Base-by-base conservation (phyloP, 2,888 invertebrate species). In the Linyphia triangularis region DNA sequence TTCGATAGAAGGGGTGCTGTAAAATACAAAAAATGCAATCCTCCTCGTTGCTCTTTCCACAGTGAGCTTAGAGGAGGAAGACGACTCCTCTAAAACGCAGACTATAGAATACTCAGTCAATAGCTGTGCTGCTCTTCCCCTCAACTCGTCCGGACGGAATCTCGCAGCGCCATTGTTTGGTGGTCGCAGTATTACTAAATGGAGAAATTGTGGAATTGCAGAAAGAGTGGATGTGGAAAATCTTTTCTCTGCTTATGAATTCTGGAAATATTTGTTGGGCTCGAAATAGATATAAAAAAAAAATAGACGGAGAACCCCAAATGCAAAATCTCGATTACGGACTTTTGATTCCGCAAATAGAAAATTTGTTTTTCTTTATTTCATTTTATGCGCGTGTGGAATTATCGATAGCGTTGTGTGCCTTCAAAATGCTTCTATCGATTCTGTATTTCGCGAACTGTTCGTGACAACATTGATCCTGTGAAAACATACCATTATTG, bases 91-190 rank as follows among this genome's bases (percentile, higher is more conserved):
- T 9, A 59, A 81, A 81, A 70, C 81, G 69, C 81, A 81, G 70
- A 81, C 81, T 67, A 40, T 40, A 40, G 40, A 16, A 70, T 69
- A 81, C 70, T 81, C 81, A 81, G 81, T 81, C 81, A 81, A 81
- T 81, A 81, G 70, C 40, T 24, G 33, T 70, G 59, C 59, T 82
- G 81, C 81, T 82, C 24, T 37, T 57, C 69, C 59, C 26, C 70
- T 81, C 59, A 70, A 70, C 81, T 81, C 81, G 40, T 26, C 70
- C 26, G 37, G 59, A 28, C 70, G 70, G 70, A 69, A 67, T 69
- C n/a, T 63, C 78, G 30, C 67, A 70, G 70, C 81, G 81, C 69
- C 81, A 70, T 82, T 82, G 81, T 82, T 82, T 59, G n/a, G 57
- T 26, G 19, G 24, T 40, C 40, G 67, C 51, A 67, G 67, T 63